Evolutionary conservation across 2,888 invertebrate genomes (phyloP).

Genomic region (Spilarctia lutea): DNA sequence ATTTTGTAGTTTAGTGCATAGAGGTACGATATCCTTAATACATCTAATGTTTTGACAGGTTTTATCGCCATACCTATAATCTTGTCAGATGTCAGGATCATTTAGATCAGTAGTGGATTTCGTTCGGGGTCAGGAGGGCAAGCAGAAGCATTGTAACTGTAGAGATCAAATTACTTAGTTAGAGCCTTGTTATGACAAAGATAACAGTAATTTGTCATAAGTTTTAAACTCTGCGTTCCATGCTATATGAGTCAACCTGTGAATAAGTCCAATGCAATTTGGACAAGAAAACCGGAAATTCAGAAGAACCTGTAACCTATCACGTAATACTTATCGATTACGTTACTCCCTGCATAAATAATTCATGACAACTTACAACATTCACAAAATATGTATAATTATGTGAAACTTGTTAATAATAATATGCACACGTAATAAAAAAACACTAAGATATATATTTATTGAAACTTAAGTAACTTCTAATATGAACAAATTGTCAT

Average conservation of each 20-base stretch:
- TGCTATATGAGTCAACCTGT: background rate
- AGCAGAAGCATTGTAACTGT: background rate
- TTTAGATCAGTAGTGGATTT: background rate
- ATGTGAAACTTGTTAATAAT: background rate
- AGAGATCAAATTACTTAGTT: background rate
- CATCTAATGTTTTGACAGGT: too few species aligned
- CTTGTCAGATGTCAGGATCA: background rate
- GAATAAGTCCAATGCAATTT: background rate
- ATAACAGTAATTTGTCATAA: background rate
- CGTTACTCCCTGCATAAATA: background rate
- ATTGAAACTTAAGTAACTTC: background rate
- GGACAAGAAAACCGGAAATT: background rate
- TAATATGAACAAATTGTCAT: background rate
- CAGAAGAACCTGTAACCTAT: background rate
- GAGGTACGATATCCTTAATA: too few species aligned
- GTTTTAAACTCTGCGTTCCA: background rate
- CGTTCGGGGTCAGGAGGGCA: background rate
- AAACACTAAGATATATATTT: background rate
- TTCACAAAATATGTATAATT: background rate
- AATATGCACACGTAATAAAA: slow-evolving; percentile 1
- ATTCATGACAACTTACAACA: background rate
- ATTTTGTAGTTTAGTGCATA: too few species aligned
- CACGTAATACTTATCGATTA: too few species aligned
- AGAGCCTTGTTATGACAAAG: background rate
- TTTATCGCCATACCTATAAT: background rate